Percentiles rank a stretch among this genome's conserved stretches.
These are phyloP conservation scores for Probosciger aterrimus DNA, from an alignment of 2,113 vertebrate species.

Conservation along the genomic window DNA sequence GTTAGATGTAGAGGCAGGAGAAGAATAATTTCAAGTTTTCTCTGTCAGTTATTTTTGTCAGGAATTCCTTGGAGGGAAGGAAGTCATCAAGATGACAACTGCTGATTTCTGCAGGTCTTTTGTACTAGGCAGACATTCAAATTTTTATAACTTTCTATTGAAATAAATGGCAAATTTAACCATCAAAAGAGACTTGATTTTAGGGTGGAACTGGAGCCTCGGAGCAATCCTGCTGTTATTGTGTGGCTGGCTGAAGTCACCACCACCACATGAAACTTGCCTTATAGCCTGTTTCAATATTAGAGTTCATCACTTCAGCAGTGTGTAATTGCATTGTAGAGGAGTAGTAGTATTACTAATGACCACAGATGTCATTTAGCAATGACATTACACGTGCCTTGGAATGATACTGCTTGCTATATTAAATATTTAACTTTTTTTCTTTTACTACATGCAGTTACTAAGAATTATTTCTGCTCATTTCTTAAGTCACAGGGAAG, in stretches of 20 bases:
- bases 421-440: background rate
- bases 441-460: background rate
- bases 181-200: background rate
- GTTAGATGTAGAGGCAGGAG: background rate
- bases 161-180: background rate
- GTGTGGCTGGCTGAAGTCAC: background rate
- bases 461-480: background rate
- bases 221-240: background rate
- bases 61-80: background rate
- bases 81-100: background rate
- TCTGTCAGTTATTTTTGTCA: background rate
- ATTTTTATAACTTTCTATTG: background rate
- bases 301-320: accelerated
- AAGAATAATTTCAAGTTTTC: background rate
- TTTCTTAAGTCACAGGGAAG: background rate
- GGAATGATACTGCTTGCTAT: background rate
- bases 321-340: background rate
- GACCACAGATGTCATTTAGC: background rate
- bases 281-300: background rate
- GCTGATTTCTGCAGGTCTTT: background rate
- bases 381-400: background rate
- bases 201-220: background rate
- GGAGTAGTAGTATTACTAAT: background rate
- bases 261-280: background rate
- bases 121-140: background rate